Evolutionary conservation across 92 coral and sea anemone genomes (phyloP).

Genomic region (Micromussa lordhowensis): DNA sequence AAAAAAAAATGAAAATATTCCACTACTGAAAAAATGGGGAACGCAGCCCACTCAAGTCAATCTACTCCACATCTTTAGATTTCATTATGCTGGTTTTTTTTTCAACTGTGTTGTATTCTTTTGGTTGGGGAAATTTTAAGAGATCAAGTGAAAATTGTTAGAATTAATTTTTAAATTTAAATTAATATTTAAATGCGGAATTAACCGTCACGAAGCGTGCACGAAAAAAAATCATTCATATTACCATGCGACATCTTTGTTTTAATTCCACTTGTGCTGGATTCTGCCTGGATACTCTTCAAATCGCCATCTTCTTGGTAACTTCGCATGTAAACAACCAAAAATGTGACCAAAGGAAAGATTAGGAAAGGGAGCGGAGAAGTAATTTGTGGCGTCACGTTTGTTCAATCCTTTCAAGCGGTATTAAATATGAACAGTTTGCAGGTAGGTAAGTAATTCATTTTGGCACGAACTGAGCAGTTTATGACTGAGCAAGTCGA

Average conservation of each 20-base stretch:
- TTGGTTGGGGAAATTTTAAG: not conserved
- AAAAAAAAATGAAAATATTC: no score
- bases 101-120: not conserved
- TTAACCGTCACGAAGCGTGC: not conserved
- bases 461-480: not conserved
- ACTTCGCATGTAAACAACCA: not conserved
- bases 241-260: not conserved
- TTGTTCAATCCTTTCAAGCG: not conserved
- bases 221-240: not conserved
- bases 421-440: not conserved
- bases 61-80: not conserved
- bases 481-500: not conserved
- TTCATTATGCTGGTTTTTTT: not conserved
- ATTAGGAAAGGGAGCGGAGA: not conserved
- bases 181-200: slow-evolving; percentile 53
- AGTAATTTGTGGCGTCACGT: not conserved
- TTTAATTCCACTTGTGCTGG: not conserved
- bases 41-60: not conserved
- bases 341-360: not conserved
- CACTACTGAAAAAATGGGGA: not conserved
- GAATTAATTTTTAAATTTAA: no score
- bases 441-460: not conserved
- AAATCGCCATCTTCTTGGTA: not conserved
- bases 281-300: not conserved
- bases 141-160: not conserved